These are phyloP conservation scores for Lycaena phlaeas DNA, from an alignment of 2,888 invertebrate species.

Conservation along the genomic window DNA sequence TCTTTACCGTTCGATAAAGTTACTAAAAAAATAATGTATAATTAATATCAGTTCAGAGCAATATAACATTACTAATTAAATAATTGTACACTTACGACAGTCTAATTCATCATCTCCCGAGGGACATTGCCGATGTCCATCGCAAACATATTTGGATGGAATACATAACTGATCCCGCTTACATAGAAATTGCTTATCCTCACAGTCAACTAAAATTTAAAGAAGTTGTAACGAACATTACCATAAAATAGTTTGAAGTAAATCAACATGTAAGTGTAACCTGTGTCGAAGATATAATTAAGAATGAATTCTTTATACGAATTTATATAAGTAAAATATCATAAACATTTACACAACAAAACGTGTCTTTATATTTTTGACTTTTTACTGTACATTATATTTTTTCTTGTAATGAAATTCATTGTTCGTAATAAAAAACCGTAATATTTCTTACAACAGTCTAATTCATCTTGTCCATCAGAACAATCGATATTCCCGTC, in stretches of 20 bases:
- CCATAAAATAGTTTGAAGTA: too few relatives aligned
- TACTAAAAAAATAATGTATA: slow-evolving; percentile 59
- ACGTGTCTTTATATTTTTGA: too few relatives aligned
- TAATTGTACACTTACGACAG: slow-evolving; percentile 76
- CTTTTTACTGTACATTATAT: too few relatives aligned
- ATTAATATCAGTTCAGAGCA: slow-evolving; percentile 1
- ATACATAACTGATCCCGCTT: slow-evolving; percentile 77
- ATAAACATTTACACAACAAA: too few relatives aligned
- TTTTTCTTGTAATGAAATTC: too few relatives aligned
- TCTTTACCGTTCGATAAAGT: slow-evolving; percentile 77
- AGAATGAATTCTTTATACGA: too few relatives aligned
- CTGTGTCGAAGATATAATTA: too few relatives aligned
- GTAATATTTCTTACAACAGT: slow-evolving; percentile 81
- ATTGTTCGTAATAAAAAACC: too few relatives aligned
- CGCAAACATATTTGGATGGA: slow-evolving; percentile 73
- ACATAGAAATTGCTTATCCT: slow-evolving; percentile 75
- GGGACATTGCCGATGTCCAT: slow-evolving; percentile 76
- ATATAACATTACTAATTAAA: background rate
- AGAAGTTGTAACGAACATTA: background rate
- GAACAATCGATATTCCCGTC: slow-evolving; percentile 82
- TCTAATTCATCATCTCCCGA: slow-evolving; percentile 84
- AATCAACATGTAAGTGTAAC: too few relatives aligned
- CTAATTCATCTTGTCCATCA: slow-evolving; percentile 81
- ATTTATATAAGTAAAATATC: too few relatives aligned
- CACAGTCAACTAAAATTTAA: slow-evolving; percentile 66